Conservation (phyloP, 2,797 vertebrate species). For the Micropoecilia bifurca region DNA sequence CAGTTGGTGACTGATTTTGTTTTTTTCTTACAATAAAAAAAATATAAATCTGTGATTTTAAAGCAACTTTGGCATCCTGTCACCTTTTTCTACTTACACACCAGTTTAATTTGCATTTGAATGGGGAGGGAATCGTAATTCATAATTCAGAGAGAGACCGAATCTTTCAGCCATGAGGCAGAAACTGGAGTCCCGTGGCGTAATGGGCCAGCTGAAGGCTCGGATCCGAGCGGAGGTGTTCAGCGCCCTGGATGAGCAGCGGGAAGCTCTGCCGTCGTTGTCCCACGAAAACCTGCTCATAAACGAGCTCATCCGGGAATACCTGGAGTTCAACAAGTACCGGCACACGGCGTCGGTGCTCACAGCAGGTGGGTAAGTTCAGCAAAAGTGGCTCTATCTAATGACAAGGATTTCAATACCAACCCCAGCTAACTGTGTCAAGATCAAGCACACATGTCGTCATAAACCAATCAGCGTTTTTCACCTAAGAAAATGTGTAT, state of each 20-base stretch:
- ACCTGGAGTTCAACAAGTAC: slow-evolving; percentile 94
- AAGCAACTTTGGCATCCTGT: not conserved
- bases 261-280: slow-evolving; percentile 82
- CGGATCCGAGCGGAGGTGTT: slow-evolving; percentile 95
- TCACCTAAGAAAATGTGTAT: not conserved
- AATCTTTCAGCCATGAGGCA: slow-evolving; percentile 87
- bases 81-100: not conserved
- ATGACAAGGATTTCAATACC: not conserved
- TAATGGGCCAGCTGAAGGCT: slow-evolving; percentile 89
- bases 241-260: slow-evolving; percentile 87
- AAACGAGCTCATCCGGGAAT: slow-evolving; percentile 95
- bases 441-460: not conserved
- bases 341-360: slow-evolving; percentile 89
- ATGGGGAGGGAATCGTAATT: fast-evolving
- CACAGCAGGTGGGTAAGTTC: slow-evolving; percentile 83
- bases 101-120: fast-evolving
- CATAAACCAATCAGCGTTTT: not conserved
- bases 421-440: no score
- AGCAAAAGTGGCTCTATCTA: no score
- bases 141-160: not conserved
- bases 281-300: slow-evolving; percentile 93
- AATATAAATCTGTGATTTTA: not conserved
- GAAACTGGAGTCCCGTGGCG: slow-evolving; percentile 90
- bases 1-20: not conserved
- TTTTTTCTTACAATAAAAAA: not conserved